Percentiles rank a stretch among this genome's conserved stretches.
Evolutionary conservation across 2,113 vertebrate genomes (phyloP).

Genomic region (Siniperca knerii): DNA sequence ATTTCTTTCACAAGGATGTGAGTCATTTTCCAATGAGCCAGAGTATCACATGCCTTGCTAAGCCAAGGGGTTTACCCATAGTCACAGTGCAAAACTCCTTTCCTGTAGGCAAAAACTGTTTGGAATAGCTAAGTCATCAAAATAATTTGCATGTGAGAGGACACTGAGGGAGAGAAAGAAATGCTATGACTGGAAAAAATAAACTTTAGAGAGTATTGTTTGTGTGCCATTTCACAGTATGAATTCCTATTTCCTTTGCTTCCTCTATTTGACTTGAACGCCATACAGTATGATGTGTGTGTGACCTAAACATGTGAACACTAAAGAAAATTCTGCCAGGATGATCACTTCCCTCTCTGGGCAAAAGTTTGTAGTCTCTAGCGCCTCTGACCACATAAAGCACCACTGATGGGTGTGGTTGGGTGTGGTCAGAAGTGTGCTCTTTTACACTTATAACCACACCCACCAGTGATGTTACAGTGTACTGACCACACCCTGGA

Average conservation of each 20-base stretch:
- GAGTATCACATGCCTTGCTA: constrained; percentile 23
- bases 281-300: neutral
- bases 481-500: neutral
- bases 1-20: constrained; percentile 42
- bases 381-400: neutral
- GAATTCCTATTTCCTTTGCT: neutral
- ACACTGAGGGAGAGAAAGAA: neutral
- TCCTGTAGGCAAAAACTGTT: constrained; percentile 18
- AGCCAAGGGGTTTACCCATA: constrained; percentile 17
- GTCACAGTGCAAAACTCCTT: constrained; percentile 28
- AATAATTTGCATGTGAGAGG: neutral
- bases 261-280: neutral
- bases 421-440: neutral
- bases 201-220: neutral
- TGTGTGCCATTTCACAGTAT: neutral
- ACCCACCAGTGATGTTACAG: neutral
- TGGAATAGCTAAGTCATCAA: constrained; percentile 26
- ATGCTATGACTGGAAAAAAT: neutral
- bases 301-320: neutral
- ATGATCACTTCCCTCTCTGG: neutral
- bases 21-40: constrained; percentile 55
- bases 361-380: neutral
- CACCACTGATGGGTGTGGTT: neutral
- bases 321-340: neutral
- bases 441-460: neutral